These are phyloP conservation scores for Tangara arthus DNA, from an alignment of 2,797 vertebrate species.

Conservation along the genomic window DNA sequence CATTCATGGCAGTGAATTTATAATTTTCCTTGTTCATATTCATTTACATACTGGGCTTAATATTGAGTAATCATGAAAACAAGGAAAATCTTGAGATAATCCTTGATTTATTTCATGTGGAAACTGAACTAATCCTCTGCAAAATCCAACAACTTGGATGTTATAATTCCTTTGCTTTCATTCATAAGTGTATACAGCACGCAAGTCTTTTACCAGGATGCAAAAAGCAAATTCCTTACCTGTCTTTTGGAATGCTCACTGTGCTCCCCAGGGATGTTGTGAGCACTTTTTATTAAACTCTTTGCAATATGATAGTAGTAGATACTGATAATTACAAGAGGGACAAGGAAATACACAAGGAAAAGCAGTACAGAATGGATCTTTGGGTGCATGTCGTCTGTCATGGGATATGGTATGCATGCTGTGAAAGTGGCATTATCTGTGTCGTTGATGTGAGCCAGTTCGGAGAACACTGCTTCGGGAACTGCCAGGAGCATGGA, in stretches of 20 bases:
- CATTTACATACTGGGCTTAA: neutral
- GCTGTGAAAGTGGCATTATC: slow-evolving; percentile 86
- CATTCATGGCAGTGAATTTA: neutral
- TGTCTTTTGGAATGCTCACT: slow-evolving; percentile 91
- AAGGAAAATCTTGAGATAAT: neutral
- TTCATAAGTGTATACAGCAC: neutral
- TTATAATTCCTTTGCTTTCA: neutral
- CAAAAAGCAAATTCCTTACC: slow-evolving; percentile 73
- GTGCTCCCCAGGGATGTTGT: slow-evolving; percentile 90
- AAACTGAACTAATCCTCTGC: neutral
- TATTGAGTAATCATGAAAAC: neutral
- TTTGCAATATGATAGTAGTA: slow-evolving; percentile 94
- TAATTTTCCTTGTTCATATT: neutral
- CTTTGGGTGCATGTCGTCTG: slow-evolving; percentile 87
- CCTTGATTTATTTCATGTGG: neutral
- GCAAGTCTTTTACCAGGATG: neutral
- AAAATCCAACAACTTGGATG: neutral
- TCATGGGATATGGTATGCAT: slow-evolving; percentile 90
- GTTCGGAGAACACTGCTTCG: slow-evolving; percentile 90
- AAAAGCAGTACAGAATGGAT: slow-evolving; percentile 94
- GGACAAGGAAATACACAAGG: slow-evolving; percentile 93
- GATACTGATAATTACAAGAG: slow-evolving; percentile 88
- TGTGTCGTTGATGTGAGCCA: slow-evolving; percentile 77
- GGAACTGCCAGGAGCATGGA: slow-evolving; percentile 88
- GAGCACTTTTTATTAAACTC: slow-evolving; percentile 89